phyloP scores from a whole-genome alignment of 2,888 invertebrate genomes.

The Melanchra persicariae region DNA sequence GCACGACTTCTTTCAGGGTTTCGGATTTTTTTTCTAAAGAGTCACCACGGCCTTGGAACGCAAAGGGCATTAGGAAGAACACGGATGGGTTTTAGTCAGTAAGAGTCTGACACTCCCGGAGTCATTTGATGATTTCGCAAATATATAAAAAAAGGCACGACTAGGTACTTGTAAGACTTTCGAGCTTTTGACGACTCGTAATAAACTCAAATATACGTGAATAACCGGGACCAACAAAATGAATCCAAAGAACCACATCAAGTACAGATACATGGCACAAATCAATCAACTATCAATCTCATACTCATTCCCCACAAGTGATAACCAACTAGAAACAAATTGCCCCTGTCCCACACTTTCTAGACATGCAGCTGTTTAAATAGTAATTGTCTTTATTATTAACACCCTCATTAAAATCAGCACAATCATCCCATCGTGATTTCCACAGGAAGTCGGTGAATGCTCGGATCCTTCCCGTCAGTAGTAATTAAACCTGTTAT shows the following conservation, averaged over 20 bases:
- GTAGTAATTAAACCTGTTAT: slow-evolving; percentile 76
- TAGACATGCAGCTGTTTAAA: neutral
- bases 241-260: neutral
- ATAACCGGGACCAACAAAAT: neutral
- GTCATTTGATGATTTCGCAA: too few relatives aligned
- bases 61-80: too few relatives aligned
- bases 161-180: neutral
- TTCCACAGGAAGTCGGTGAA: slow-evolving; percentile 56
- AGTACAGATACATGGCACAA: neutral
- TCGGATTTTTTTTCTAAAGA: too few relatives aligned
- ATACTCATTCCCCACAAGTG: neutral
- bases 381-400: slow-evolving; percentile 5
- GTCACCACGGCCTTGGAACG: too few relatives aligned
- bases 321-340: neutral
- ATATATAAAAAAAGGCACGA: too few relatives aligned
- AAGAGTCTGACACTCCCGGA: too few relatives aligned
- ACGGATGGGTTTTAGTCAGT: too few relatives aligned
- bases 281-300: neutral
- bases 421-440: slow-evolving; percentile 43
- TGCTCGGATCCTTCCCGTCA: slow-evolving; percentile 58
- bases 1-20: too few relatives aligned
- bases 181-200: neutral
- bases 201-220: neutral
- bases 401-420: slow-evolving; percentile 31
- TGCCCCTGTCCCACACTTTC: neutral